Conservation (phyloP, 2,888 invertebrate genomes). For the Apodemia zela region DNA sequence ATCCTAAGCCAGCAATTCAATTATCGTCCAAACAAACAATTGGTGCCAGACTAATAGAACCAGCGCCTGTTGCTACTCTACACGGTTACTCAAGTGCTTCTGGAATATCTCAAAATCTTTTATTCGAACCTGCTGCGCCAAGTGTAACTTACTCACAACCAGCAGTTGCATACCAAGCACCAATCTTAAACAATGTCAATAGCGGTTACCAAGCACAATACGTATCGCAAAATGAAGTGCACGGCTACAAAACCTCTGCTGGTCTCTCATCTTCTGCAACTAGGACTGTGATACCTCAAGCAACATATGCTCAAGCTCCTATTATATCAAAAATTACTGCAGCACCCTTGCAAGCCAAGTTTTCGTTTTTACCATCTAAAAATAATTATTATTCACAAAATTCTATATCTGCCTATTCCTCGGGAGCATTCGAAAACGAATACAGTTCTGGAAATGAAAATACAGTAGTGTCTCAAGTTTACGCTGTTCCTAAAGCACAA, state of each 20-base stretch:
- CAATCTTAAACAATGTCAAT: conserved; percentile 39
- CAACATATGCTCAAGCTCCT: conserved; percentile 76
- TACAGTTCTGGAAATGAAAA: conserved; percentile 58
- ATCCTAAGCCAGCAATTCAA: conserved; percentile 76
- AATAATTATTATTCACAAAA: conserved; percentile 58
- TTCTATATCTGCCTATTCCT: conserved; percentile 38
- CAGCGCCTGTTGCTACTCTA: conserved; percentile 35
- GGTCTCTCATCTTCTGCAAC: conserved; percentile 63
- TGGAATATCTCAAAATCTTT: conserved; percentile 37
- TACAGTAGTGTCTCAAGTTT: conserved; percentile 73
- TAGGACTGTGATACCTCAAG: conserved; percentile 60
- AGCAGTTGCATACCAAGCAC: conserved; percentile 38
- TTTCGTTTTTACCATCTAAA: conserved; percentile 53
- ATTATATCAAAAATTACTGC: conserved; percentile 72
- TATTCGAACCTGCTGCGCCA: conserved; percentile 37
- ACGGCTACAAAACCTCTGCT: conserved; percentile 78
- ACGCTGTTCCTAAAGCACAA: conserved; percentile 54
- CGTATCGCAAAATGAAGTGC: conserved; percentile 57
- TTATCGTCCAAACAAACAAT: conserved; percentile 52
- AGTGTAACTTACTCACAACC: conserved; percentile 43
- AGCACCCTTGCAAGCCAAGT: conserved; percentile 65
- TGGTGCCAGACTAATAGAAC: neutral
- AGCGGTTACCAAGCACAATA: conserved; percentile 41
- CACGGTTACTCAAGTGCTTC: conserved; percentile 30
- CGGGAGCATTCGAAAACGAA: conserved; percentile 62